A percentile compares a stretch with the other conserved stretches of the same genome.
Conservation (phyloP, 2,113 vertebrate species). For the Lasiurus cinereus region DNA sequence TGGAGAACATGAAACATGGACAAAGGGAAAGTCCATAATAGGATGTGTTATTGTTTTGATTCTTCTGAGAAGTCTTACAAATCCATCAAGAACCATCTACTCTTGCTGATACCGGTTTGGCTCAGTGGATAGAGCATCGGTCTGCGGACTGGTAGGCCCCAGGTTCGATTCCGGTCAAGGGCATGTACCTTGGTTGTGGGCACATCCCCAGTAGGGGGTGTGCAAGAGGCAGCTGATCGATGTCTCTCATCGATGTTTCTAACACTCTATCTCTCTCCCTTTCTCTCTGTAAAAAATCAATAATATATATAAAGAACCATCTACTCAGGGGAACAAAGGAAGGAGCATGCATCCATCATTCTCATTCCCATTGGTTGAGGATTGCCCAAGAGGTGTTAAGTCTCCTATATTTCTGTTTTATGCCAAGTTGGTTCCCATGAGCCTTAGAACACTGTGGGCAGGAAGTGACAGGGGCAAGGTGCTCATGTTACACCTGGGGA, state of each 20-base stretch:
- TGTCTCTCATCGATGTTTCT: no score
- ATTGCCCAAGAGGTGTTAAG: background rate
- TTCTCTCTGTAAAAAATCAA: no score
- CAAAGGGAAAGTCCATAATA: background rate
- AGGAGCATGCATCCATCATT: background rate
- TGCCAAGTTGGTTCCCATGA: background rate
- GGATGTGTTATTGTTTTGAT: background rate
- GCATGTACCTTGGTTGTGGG: no score
- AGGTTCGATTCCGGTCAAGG: no score
- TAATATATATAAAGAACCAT: no score
- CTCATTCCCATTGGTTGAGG: background rate
- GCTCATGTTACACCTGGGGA: background rate
- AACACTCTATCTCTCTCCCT: no score
- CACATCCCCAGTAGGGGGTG: no score
- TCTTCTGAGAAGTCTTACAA: background rate
- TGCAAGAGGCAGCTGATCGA: no score
- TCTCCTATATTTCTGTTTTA: background rate
- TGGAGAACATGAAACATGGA: background rate
- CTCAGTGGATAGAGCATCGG: no score
- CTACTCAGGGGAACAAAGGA: background rate
- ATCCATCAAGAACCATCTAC: background rate
- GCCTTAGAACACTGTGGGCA: background rate
- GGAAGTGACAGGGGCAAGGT: background rate
- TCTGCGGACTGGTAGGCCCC: no score
- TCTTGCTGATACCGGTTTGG: no score